Percentiles rank a stretch among this genome's conserved stretches.
Evolutionary conservation across 2,797 vertebrate species (phyloP).

Genomic region (Pseudotriccus pelzelni): DNA sequence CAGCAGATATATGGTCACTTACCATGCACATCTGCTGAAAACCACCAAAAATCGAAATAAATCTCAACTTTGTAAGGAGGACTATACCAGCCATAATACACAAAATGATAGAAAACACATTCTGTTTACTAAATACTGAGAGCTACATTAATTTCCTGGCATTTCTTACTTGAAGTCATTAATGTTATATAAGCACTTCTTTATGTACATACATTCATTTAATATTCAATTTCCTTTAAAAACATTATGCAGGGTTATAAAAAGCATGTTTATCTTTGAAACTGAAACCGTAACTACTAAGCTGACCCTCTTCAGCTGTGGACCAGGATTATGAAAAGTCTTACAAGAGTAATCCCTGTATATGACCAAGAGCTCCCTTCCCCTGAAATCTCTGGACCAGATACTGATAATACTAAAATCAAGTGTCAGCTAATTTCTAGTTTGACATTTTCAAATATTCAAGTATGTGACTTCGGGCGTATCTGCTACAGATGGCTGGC

Average conservation of each 20-base stretch:
- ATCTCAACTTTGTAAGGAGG: constrained; percentile 33
- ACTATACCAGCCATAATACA: constrained; percentile 45
- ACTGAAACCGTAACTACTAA: constrained; percentile 34
- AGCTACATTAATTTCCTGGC: constrained; percentile 46
- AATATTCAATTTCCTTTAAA: constrained; percentile 62
- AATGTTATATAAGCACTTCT: constrained; percentile 38
- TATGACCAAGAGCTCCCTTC: not conserved
- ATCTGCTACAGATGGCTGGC: not conserved
- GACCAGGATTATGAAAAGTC: constrained; percentile 8
- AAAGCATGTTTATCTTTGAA: constrained; percentile 52
- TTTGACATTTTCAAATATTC: not conserved
- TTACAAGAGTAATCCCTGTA: not conserved
- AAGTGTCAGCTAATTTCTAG: not conserved
- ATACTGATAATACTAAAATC: not conserved
- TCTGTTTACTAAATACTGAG: constrained; percentile 41
- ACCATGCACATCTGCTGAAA: constrained; percentile 53
- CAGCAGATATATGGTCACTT: constrained; percentile 29
- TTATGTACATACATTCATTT: constrained; percentile 47
- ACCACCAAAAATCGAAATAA: constrained; percentile 57
- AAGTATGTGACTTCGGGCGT: not conserved
- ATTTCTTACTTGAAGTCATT: constrained; percentile 20
- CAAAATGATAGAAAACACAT: constrained; percentile 53
- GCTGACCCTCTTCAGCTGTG: not conserved
- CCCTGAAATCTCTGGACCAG: not conserved
- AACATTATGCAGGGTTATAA: constrained; percentile 36